Base-by-base conservation (phyloP, 2,888 invertebrate species). In the Eilema sororculum region DNA sequence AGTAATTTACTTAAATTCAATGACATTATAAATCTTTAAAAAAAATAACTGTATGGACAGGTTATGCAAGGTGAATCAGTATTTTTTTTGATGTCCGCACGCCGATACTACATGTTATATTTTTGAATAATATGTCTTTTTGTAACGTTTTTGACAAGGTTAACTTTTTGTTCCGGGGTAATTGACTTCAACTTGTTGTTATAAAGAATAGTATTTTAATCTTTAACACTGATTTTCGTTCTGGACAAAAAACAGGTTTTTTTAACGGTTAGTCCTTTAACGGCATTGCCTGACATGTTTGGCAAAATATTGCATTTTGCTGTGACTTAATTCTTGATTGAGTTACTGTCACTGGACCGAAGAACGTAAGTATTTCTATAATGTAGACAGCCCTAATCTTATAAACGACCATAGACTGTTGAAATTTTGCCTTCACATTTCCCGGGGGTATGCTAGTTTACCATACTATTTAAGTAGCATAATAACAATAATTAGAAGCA, bases 51-150 rank as follows among this genome's bases (percentile, higher is more conserved):
- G 46, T 56, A 69, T 41, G 65, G 62, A 61, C 73, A 63, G 72
- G 67, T 71, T 77, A 10, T 61, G 71, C 72, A 77, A 82, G 82
- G 80, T 65, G 65, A 33, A 65, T 71, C 66, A 59, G 67, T 72
- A 65, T 52, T 41, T 37, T 52, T 57, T 73, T 73, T 66, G 63
- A 67, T 67, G 65, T 37, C 52, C 65, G 25, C 46, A 61, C 71
- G 68, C 65, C 60, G 67, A 72, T 67, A 37, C 10, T 28, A 72
- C 68, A 77, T 61, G 12, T 76, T 69, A 73, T 66, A 73, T 66
- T 72, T 46, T 70, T 68, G 30, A 20, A 20, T 65, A 13, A 20
- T 37, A 63, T 71, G 63, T 77, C 57, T 72, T 46, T 37, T 61
- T 37, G 22, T 28, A 22, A 56, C 28, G 22, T 57, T 72, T 20